Evolutionary conservation across 2,113 vertebrate genomes (phyloP).

Genomic region (Periophthalmodon schlosseri): DNA sequence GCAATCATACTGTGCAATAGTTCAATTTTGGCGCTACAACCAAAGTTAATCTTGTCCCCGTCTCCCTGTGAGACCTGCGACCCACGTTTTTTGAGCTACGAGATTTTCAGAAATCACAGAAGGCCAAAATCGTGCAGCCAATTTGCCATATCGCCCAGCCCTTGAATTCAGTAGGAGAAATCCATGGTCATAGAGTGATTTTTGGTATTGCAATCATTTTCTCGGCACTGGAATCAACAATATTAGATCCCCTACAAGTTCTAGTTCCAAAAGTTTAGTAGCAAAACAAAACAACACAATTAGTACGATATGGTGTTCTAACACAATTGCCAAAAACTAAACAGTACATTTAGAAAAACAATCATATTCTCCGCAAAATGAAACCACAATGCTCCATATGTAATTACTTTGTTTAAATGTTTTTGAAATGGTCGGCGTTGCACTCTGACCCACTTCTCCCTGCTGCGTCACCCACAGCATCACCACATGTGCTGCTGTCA

Average conservation of each 20-base stretch:
- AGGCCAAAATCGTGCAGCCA: neutral
- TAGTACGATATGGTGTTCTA: neutral
- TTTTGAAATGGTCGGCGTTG: neutral
- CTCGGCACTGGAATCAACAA: neutral
- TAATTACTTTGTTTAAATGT: neutral
- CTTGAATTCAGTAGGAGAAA: too few relatives aligned
- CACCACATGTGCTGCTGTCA: slow-evolving; percentile 50
- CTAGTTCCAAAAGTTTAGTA: neutral
- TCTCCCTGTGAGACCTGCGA: too few relatives aligned
- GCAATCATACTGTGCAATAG: too few relatives aligned
- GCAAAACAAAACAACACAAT: neutral
- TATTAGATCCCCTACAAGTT: neutral
- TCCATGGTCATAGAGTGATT: neutral
- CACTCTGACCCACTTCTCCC: neutral
- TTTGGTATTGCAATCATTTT: neutral
- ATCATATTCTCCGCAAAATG: neutral
- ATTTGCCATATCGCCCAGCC: neutral
- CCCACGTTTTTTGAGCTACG: too few relatives aligned
- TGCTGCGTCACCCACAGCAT: slow-evolving; percentile 17
- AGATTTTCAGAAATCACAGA: too few relatives aligned
- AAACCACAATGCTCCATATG: neutral
- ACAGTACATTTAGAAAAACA: neutral
- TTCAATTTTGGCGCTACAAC: too few relatives aligned
- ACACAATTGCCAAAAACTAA: neutral
- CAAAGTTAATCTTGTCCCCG: too few relatives aligned